Evolutionary conservation across 1,140 invertebrate genomes (phyloP), one percentile per base, ranked within the genome.

Genomic region (Scaptomyza hsui): DNA sequence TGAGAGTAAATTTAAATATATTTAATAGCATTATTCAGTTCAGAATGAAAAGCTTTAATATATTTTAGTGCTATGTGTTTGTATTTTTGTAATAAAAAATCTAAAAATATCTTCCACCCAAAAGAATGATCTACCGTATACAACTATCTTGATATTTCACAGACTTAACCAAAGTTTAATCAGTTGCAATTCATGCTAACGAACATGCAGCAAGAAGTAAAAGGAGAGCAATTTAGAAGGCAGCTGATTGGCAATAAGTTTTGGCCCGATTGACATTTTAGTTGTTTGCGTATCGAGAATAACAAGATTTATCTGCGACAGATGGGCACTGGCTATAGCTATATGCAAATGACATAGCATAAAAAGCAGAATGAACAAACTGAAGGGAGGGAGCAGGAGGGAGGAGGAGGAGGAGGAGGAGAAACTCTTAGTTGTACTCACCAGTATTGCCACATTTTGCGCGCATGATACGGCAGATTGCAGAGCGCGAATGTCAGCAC

Each of bases 401-500:
- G 24, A 24, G 6, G 18, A 18, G 4, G 19, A 7, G 3, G 16
- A 19, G 1, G 18, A 29, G 18, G 15, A 18, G 15, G 10, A 10
- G 12, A 32, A n/a, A 37, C 3, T 37, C 4, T 29, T 9, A 29
- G 12, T 4, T 18, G 21, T 37, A 90, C 65, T 92, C 88, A 91
- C 93, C 93, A 94, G 74, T 94, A 93, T 78, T 96, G 94, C 94
- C 96, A 96, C 92, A 97, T 94, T 86, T 97, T 96, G 9, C 96
- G 93, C 0, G 95, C 94, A 92, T 97, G 96, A 91, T 96, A 95
- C 0, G 96, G 96, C 18, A 97, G 91, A 91, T 97, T 97, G 92
- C 96, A 97, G 9, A 97, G 71, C 2, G 96, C 96, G 90, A 98
- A 98, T 47, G 95, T 95, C 35, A 96, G 92, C 5, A 97, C 95